Evolutionary conservation across 2,113 vertebrate genomes (phyloP).

Genomic region (Hydropotes inermis): DNA sequence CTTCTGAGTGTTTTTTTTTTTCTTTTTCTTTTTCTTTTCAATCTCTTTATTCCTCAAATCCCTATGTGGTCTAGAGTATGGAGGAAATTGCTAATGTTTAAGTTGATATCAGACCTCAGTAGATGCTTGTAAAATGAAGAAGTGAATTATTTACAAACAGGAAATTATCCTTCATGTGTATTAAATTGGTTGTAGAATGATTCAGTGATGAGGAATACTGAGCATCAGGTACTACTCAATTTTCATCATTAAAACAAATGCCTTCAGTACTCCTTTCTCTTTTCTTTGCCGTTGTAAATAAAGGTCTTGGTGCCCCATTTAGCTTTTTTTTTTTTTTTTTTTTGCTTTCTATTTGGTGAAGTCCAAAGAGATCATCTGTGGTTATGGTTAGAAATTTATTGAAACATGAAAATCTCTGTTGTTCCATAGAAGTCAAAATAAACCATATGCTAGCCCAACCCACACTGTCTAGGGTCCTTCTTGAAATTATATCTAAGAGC

Average conservation of each 20-base stretch:
- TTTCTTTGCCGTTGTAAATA: background rate
- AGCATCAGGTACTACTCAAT: background rate
- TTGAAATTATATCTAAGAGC: constrained; percentile 6
- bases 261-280: background rate
- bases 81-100: background rate
- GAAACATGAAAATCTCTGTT: constrained; percentile 36
- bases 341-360: constrained; percentile 36
- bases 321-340: background rate
- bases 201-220: background rate
- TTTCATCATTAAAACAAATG: constrained; percentile 31
- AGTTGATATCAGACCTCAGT: background rate
- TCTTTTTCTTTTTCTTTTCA: background rate
- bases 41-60: background rate
- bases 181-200: background rate
- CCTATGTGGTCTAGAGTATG: background rate
- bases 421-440: constrained; percentile 51
- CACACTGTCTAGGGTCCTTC: background rate
- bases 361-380: constrained; percentile 14
- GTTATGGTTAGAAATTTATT: constrained; percentile 25
- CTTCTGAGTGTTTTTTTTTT: background rate
- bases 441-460: background rate
- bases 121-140: background rate
- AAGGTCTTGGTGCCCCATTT: background rate
- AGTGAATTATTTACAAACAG: background rate
- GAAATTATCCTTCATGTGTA: background rate